Evolutionary conservation across 2,113 vertebrate genomes (phyloP).

Genomic region (Corythornis cristatus): DNA sequence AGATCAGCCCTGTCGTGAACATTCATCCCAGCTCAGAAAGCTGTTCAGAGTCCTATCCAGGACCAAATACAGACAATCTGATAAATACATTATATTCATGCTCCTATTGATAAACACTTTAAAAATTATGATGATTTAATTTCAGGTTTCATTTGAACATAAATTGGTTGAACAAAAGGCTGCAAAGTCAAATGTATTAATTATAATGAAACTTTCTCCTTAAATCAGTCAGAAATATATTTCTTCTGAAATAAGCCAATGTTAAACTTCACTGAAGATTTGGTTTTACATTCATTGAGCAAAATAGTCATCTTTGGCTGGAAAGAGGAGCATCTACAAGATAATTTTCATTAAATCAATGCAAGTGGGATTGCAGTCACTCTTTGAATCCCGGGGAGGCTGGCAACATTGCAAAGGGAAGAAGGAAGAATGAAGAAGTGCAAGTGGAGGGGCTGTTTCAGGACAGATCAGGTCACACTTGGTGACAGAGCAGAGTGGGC

Average conservation of each 20-base stretch:
- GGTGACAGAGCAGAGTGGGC: not conserved
- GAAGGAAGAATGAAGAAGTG: not conserved
- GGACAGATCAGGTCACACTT: not conserved
- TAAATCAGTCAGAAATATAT: not conserved
- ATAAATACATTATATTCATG: not conserved
- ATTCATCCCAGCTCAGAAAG: not conserved
- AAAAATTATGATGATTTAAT: not conserved
- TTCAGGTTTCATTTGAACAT: not conserved
- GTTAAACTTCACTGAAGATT: not conserved
- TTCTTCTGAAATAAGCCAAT: not conserved
- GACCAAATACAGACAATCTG: not conserved
- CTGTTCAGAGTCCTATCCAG: not conserved
- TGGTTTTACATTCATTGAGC: not conserved
- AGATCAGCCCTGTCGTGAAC: not conserved
- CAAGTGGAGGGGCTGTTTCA: fast-evolving
- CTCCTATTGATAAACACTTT: not conserved
- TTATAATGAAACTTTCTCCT: too few relatives aligned
- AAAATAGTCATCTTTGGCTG: not conserved
- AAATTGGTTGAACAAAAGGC: too few relatives aligned
- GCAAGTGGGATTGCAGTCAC: fast-evolving
- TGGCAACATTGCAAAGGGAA: not conserved
- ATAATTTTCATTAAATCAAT: not conserved
- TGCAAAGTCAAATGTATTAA: too few relatives aligned
- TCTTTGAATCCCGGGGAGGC: not conserved
- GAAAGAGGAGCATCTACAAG: not conserved